These are phyloP conservation scores for Abrostola tripartita DNA, from an alignment of 2,888 invertebrate genomes.

Conservation along the genomic window DNA sequence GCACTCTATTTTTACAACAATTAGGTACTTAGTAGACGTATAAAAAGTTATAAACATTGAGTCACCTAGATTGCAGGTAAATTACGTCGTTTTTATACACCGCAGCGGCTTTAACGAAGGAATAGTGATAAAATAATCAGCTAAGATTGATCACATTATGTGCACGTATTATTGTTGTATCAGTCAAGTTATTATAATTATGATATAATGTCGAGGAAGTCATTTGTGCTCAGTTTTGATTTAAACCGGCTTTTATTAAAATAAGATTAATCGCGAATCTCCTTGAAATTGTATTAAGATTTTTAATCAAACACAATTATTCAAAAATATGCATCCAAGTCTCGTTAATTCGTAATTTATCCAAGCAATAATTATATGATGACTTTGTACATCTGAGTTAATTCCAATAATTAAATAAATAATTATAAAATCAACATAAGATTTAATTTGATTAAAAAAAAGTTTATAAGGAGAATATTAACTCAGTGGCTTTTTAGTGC, in stretches of 20 bases:
- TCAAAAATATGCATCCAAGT: background rate
- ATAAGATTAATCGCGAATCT: background rate
- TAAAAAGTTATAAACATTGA: no score
- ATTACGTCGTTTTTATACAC: no score
- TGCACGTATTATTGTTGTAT: no score
- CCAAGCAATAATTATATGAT: background rate
- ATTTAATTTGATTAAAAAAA: no score
- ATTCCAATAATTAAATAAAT: background rate
- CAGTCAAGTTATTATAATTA: background rate
- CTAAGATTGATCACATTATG: no score
- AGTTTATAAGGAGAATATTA: no score
- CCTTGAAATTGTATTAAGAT: background rate
- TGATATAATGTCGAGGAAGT: conserved; percentile 3
- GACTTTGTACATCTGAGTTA: background rate
- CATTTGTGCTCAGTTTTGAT: background rate
- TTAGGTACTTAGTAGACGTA: no score
- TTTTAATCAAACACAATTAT: conserved; percentile 1
- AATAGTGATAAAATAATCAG: no score
- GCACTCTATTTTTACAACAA: no score
- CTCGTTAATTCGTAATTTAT: background rate
- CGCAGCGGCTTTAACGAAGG: no score
- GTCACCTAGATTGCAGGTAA: no score
- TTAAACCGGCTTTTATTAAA: background rate
- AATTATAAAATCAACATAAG: background rate
- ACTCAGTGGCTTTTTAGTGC: no score